These are phyloP conservation scores for Calephelis nemesis DNA, from an alignment of 1,140 invertebrate species.

Conservation along the genomic window DNA sequence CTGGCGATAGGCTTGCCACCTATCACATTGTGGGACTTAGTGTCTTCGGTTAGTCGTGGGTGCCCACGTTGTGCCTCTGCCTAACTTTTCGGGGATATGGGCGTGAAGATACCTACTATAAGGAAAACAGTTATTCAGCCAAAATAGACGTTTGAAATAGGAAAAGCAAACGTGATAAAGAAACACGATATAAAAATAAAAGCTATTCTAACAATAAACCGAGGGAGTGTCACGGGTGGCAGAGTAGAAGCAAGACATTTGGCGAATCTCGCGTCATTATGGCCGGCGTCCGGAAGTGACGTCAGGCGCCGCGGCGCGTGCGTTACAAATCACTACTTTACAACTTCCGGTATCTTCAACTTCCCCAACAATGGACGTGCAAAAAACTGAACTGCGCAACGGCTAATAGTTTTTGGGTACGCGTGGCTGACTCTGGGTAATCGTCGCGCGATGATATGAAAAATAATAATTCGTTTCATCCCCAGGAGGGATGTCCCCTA, in stretches of 20 bases:
- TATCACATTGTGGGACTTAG: too few relatives aligned
- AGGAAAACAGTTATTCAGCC: too few relatives aligned
- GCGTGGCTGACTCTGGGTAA: constrained; percentile 52
- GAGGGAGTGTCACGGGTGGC: constrained; percentile 1
- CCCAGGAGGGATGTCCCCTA: constrained; percentile 29
- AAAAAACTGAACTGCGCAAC: constrained; percentile 51
- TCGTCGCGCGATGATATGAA: constrained; percentile 64
- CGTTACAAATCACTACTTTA: constrained; percentile 78
- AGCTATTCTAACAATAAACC: background rate
- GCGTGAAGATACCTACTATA: too few relatives aligned
- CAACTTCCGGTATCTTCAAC: constrained; percentile 67
- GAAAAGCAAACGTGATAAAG: background rate
- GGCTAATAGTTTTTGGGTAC: constrained; percentile 68
- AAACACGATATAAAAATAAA: constrained; percentile 1
- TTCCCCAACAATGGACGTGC: constrained; percentile 52
- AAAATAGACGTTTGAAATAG: too few relatives aligned
- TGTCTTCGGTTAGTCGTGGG: too few relatives aligned
- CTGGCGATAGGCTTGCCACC: too few relatives aligned
- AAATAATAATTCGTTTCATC: constrained; percentile 70
- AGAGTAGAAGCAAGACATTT: constrained; percentile 42
- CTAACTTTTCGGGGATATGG: too few relatives aligned
- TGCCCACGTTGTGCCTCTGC: too few relatives aligned
- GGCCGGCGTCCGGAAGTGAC: constrained; percentile 56
- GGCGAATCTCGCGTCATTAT: constrained; percentile 58
- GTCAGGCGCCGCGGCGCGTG: constrained; percentile 73